Conservation (phyloP, 2,113 vertebrate genomes). For the Podiceps cristatus region DNA sequence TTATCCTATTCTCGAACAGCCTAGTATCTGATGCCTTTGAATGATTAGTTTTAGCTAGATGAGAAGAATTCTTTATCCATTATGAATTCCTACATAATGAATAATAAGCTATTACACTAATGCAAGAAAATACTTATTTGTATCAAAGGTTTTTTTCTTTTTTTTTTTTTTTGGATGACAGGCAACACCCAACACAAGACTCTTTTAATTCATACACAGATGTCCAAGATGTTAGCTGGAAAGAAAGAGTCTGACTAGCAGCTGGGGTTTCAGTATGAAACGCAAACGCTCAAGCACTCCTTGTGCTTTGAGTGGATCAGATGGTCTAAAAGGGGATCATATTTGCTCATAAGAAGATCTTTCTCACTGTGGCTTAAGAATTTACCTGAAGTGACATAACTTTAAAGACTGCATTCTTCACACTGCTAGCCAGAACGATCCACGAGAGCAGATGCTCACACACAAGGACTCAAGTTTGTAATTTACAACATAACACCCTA, state of each 20-base stretch:
- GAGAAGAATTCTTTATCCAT: neutral
- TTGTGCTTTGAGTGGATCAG: neutral
- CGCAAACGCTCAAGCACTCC: neutral
- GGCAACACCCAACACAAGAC: neutral
- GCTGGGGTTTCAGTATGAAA: neutral
- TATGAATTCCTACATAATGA: neutral
- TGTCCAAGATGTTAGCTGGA: neutral
- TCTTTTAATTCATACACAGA: neutral
- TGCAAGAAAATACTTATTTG: neutral
- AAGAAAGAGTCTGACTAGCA: neutral
- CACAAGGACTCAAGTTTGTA: neutral
- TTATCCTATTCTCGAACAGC: neutral
- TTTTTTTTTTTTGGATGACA: neutral
- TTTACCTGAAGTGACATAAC: neutral
- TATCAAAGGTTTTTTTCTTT: neutral
- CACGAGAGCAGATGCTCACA: slow-evolving; percentile 15
- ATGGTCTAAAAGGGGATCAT: neutral
- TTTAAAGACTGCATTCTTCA: neutral
- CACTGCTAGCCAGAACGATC: neutral
- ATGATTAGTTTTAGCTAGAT: neutral
- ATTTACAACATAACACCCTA: neutral
- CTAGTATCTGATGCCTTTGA: neutral
- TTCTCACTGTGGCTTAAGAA: neutral
- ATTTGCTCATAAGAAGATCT: neutral
- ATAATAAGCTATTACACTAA: neutral